Evolutionary conservation across 2,888 invertebrate genomes (phyloP).

Genomic region (Liodrosophila aerea): DNA sequence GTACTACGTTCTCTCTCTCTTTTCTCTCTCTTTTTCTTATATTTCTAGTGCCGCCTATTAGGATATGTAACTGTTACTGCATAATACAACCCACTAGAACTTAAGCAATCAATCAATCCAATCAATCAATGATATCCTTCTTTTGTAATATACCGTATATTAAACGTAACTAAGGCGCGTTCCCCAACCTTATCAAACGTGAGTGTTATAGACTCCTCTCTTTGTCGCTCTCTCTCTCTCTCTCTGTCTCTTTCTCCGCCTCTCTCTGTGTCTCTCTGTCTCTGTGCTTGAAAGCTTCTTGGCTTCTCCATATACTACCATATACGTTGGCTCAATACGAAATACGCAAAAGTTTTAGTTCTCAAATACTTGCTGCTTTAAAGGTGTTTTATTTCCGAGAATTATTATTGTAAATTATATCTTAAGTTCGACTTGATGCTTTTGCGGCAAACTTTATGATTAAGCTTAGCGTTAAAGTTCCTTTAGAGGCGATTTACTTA

Average conservation of each 20-base stretch:
- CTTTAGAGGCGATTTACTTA: conserved; percentile 12
- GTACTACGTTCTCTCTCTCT: conserved; percentile 60
- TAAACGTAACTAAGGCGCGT: conserved; percentile 47
- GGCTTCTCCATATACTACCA: conserved; percentile 50
- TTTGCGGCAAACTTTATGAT: conserved; percentile 55
- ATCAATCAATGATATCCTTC: conserved; percentile 40
- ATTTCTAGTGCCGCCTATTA: conserved; percentile 83
- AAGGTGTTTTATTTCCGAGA: conserved; percentile 59
- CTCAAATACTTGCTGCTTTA: conserved; percentile 72
- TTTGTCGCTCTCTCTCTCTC: conserved; percentile 25
- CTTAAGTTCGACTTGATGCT: conserved; percentile 39
- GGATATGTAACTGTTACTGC: conserved; percentile 82
- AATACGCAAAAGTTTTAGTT: conserved; percentile 39
- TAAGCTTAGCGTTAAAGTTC: conserved; percentile 54
- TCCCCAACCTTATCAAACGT: conserved; percentile 48
- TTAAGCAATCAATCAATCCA: conserved; percentile 67
- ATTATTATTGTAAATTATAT: conserved; percentile 34
- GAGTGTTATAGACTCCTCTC: conserved; percentile 40
- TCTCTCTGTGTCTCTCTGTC: conserved; percentile 12
- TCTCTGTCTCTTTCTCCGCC: conserved; percentile 9
- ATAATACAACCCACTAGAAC: conserved; percentile 79
- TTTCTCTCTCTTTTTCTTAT: conserved; percentile 68
- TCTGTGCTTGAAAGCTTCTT: conserved; percentile 56
- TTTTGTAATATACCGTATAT: conserved; percentile 27
- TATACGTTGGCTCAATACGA: conserved; percentile 29